A percentile compares a stretch with the other conserved stretches of the same genome.
Evolutionary conservation across 2,888 invertebrate species (phyloP).

Genomic region (Agrochola macilenta): DNA sequence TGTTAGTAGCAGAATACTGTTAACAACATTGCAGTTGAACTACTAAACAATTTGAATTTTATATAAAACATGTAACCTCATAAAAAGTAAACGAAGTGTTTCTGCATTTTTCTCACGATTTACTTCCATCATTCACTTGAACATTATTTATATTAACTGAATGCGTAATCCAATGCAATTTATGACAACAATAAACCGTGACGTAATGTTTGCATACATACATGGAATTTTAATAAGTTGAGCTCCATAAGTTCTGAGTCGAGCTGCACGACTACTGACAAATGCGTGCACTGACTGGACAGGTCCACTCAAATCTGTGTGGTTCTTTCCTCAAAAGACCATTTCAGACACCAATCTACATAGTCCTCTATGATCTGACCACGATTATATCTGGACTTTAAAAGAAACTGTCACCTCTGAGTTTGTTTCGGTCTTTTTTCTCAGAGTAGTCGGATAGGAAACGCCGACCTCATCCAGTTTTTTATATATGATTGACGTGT

Average conservation of each 20-base stretch:
- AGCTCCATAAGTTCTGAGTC: neutral
- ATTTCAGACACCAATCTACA: too few species aligned
- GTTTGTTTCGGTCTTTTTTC: too few species aligned
- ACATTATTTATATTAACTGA: conserved; percentile 20
- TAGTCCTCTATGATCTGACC: too few species aligned
- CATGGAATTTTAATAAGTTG: neutral
- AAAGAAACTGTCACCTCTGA: too few species aligned
- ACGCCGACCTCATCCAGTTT: neutral
- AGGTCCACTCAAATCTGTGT: too few species aligned
- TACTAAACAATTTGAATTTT: too few species aligned
- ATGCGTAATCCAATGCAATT: conserved; percentile 24
- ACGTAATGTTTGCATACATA: conserved; percentile 6
- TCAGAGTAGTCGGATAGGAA: too few species aligned
- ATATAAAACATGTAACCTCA: neutral
- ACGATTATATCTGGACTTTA: too few species aligned
- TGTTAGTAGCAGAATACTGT: too few species aligned
- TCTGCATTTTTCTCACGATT: conserved; percentile 34
- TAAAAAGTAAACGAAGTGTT: neutral
- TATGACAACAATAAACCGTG: conserved; percentile 21
- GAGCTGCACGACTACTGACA: neutral
- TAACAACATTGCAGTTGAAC: neutral
- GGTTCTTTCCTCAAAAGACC: too few species aligned
- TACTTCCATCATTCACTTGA: conserved; percentile 14
- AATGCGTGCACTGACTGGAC: neutral
- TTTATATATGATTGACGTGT: too few species aligned